A percentile compares a stretch with the other conserved stretches of the same genome.
Evolutionary conservation across 2,888 invertebrate species (phyloP).

Genomic region (Parnassius smintheus): DNA sequence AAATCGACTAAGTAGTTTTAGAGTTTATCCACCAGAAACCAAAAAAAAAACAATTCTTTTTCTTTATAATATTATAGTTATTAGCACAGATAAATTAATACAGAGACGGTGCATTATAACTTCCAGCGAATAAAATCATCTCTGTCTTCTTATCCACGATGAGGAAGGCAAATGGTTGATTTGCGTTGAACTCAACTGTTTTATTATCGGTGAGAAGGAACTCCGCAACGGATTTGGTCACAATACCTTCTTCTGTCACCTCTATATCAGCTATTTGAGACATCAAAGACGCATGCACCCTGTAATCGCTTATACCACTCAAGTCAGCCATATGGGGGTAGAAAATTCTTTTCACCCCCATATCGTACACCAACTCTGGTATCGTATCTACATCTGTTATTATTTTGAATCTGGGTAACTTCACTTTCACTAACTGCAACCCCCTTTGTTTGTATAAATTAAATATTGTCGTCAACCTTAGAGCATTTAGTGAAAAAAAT

Average conservation of each 20-base stretch:
- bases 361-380: conserved; percentile 56
- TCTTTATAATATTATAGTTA: too few species aligned
- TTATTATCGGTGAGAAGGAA: conserved; percentile 35
- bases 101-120: conserved; percentile 48
- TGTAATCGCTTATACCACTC: conserved; percentile 49
- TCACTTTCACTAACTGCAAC: conserved; percentile 44
- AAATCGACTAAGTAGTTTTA: too few species aligned
- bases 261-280: conserved; percentile 52
- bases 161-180: conserved; percentile 57
- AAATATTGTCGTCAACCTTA: conserved; percentile 49
- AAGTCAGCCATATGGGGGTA: conserved; percentile 50
- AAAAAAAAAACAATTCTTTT: too few species aligned
- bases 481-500: conserved; percentile 46
- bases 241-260: conserved; percentile 52
- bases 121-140: conserved; percentile 58
- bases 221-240: conserved; percentile 37
- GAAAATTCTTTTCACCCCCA: conserved; percentile 62
- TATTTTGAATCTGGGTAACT: conserved; percentile 56
- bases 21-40: too few species aligned
- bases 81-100: conserved; percentile 32
- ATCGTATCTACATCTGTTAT: conserved; percentile 49
- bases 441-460: conserved; percentile 42
- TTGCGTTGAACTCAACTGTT: conserved; percentile 43
- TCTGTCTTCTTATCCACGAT: conserved; percentile 55
- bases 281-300: conserved; percentile 52